A percentile compares a stretch with the other conserved stretches of the same genome.
These are phyloP conservation scores for Pangasius sanitwongsei DNA, from an alignment of 2,797 vertebrate genomes.

Conservation along the genomic window DNA sequence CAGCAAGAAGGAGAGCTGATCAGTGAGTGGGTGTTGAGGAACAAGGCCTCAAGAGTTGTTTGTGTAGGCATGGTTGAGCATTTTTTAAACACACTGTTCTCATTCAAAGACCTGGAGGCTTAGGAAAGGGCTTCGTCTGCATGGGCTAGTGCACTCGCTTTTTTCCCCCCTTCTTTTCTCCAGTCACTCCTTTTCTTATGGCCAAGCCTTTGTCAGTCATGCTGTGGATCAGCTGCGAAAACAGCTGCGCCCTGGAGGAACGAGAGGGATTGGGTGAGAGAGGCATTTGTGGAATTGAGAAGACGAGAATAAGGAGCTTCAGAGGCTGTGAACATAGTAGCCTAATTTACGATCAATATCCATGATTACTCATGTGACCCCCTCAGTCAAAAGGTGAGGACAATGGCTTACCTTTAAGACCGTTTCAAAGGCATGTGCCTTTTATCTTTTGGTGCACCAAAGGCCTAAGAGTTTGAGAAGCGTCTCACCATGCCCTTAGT, in stretches of 20 bases:
- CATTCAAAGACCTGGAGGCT: slow-evolving; percentile 73
- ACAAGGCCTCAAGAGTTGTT: slow-evolving; percentile 48
- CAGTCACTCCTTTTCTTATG: slow-evolving; percentile 32
- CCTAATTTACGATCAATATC: slow-evolving; percentile 64
- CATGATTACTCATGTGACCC: slow-evolving; percentile 62
- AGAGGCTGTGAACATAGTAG: slow-evolving; percentile 57
- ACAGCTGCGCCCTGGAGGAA: slow-evolving; percentile 70
- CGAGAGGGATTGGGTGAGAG: slow-evolving; percentile 57
- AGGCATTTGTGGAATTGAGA: slow-evolving; percentile 55
- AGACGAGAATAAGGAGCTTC: slow-evolving; percentile 54
- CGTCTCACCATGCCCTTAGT: slow-evolving; percentile 15
- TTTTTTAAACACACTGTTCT: slow-evolving; percentile 65
- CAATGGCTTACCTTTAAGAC: slow-evolving; percentile 49
- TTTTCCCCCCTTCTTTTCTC: slow-evolving; percentile 47
- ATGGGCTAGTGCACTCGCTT: slow-evolving; percentile 68
- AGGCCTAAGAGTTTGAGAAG: slow-evolving; percentile 35
- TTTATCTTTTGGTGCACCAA: slow-evolving; percentile 44
- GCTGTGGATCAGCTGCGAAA: slow-evolving; percentile 64
- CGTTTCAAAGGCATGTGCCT: slow-evolving; percentile 40
- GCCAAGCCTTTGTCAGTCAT: slow-evolving; percentile 73
- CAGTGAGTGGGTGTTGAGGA: slow-evolving; percentile 50
- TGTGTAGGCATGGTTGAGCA: slow-evolving; percentile 70
- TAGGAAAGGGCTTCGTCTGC: slow-evolving; percentile 69
- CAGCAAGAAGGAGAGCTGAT: slow-evolving; percentile 60
- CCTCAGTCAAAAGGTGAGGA: slow-evolving; percentile 52